phyloP scores from a whole-genome alignment of 2,113 vertebrate genomes.

The Podiceps cristatus region DNA sequence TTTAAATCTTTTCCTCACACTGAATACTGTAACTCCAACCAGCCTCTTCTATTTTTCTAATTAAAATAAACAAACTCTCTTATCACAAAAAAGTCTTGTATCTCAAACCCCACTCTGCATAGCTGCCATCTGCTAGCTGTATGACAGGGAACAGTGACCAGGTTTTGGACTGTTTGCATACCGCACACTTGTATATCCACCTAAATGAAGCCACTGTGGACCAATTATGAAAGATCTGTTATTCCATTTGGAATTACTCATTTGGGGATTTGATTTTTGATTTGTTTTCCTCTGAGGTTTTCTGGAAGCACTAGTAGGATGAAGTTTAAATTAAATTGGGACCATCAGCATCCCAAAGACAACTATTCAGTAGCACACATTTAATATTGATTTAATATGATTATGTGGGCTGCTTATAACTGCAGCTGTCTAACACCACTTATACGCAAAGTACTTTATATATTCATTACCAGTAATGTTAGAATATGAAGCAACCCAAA shows the following conservation, averaged over 20 bases:
- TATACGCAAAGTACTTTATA: neutral
- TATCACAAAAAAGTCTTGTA: neutral
- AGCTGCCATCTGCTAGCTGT: neutral
- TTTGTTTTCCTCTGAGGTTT: conserved; percentile 63
- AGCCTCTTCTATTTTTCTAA: neutral
- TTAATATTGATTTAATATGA: conserved; percentile 56
- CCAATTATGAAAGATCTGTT: conserved; percentile 27
- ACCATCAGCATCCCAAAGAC: conserved; percentile 29
- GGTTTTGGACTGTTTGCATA: neutral
- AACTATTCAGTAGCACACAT: conserved; percentile 11
- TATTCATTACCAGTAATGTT: neutral
- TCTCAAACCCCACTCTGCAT: neutral
- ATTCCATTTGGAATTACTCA: conserved; percentile 22
- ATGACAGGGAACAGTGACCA: neutral
- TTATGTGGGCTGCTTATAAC: conserved; percentile 41
- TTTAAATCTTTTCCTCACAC: neutral
- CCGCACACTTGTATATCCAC: neutral
- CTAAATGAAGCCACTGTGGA: conserved; percentile 2
- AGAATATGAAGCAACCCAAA: conserved; percentile 1
- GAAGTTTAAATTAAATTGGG: conserved; percentile 57
- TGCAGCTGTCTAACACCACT: neutral
- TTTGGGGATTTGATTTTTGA: conserved; percentile 49
- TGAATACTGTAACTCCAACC: fast-evolving
- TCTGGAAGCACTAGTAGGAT: conserved; percentile 22
- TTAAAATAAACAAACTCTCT: neutral